Percentiles rank a stretch among this genome's conserved stretches.
These are phyloP conservation scores for Hoplodrina blanda DNA, from an alignment of 2,888 invertebrate genomes.

Conservation along the genomic window DNA sequence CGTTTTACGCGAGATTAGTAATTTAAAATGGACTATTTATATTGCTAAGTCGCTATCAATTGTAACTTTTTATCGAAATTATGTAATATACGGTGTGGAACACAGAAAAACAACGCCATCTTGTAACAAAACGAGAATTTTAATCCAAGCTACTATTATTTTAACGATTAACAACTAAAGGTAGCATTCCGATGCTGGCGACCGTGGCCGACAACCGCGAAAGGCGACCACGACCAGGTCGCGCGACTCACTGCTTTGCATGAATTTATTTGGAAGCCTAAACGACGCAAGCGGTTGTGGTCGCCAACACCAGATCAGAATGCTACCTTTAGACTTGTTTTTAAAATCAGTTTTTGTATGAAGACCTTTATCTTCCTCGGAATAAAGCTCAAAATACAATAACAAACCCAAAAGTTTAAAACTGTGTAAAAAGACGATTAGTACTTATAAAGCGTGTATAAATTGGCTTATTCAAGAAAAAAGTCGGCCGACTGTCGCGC, in stretches of 20 bases:
- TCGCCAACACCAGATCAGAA: too few relatives aligned
- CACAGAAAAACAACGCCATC: not conserved
- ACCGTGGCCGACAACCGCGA: too few relatives aligned
- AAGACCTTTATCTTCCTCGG: not conserved
- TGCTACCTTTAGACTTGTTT: not conserved
- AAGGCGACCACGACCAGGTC: too few relatives aligned
- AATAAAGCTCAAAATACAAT: not conserved
- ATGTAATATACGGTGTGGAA: not conserved
- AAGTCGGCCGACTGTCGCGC: constrained; percentile 2
- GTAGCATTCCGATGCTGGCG: too few relatives aligned
- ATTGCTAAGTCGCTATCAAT: not conserved
- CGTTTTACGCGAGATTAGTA: not conserved
- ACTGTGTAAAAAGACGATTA: not conserved
- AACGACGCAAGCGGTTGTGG: too few relatives aligned
- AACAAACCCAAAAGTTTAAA: not conserved
- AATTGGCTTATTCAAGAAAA: not conserved
- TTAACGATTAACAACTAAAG: not conserved
- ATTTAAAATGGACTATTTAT: not conserved
- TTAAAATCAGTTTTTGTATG: not conserved
- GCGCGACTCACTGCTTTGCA: too few relatives aligned
- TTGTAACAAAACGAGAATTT: not conserved
- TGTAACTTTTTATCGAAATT: not conserved
- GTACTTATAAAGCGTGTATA: not conserved
- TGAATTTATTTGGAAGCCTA: too few relatives aligned
- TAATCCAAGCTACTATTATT: not conserved